A percentile compares a stretch with the other conserved stretches of the same genome.
These are phyloP conservation scores for Dryomyza anilis DNA, from an alignment of 2,888 invertebrate species.

Conservation along the genomic window DNA sequence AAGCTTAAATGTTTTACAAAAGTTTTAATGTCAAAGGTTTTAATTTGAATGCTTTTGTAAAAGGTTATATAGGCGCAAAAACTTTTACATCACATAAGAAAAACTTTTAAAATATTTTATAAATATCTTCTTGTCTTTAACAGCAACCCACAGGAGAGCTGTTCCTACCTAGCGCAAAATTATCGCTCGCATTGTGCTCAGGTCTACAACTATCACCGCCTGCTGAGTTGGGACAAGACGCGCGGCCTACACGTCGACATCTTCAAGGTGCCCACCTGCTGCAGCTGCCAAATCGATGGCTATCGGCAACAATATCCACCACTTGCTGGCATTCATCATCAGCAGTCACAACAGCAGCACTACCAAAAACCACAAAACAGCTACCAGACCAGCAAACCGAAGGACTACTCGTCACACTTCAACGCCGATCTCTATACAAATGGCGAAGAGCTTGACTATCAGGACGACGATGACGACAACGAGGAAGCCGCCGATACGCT, in stretches of 20 bases:
- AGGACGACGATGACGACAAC: slow-evolving; percentile 51
- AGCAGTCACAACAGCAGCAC: too few species aligned
- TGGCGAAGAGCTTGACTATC: slow-evolving; percentile 53
- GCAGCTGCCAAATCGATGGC: slow-evolving; percentile 81
- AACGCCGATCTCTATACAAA: slow-evolving; percentile 42
- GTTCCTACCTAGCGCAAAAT: slow-evolving; percentile 79
- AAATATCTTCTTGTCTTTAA: too few species aligned
- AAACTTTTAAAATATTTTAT: too few species aligned
- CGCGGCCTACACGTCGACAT: slow-evolving; percentile 83
- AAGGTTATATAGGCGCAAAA: too few species aligned
- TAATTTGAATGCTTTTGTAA: too few species aligned
- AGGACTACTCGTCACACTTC: slow-evolving; percentile 30
- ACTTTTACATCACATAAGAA: too few species aligned
- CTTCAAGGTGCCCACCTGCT: slow-evolving; percentile 83
- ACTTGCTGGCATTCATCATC: slow-evolving; percentile 40
- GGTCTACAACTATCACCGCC: slow-evolving; percentile 81
- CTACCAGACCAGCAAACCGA: slow-evolving; percentile 34
- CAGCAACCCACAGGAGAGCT: slow-evolving; percentile 75
- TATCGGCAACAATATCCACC: slow-evolving; percentile 74
- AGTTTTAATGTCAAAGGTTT: too few species aligned
- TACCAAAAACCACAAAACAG: too few species aligned
- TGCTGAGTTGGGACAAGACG: slow-evolving; percentile 81
- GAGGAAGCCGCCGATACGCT: slow-evolving; percentile 36
- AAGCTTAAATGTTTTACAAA: too few species aligned
- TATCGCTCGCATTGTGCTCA: slow-evolving; percentile 82